phyloP scores from a whole-genome alignment of 2,888 invertebrate genomes.

The Polietes domitor region DNA sequence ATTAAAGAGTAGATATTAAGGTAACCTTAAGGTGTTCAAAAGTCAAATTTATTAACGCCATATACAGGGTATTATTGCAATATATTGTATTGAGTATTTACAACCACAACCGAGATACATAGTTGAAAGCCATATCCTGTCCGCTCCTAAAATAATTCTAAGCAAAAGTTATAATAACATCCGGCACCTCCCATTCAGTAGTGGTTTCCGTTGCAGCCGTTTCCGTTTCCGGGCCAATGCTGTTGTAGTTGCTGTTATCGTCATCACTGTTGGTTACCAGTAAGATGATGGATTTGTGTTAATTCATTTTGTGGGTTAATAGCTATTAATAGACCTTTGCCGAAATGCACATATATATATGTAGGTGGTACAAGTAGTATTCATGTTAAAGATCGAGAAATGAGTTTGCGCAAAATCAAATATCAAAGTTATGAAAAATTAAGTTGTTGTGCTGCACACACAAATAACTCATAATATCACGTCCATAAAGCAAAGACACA shows the following conservation, averaged over 20 bases:
- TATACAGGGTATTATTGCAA: background rate
- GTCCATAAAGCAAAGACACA: conserved; percentile 49
- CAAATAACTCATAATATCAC: conserved; percentile 29
- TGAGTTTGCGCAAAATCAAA: background rate
- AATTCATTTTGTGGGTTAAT: conserved; percentile 46
- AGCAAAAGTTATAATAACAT: conserved; percentile 66
- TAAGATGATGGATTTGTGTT: conserved; percentile 49
- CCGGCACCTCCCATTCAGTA: conserved; percentile 68
- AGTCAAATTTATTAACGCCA: conserved; percentile 4
- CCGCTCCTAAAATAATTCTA: conserved; percentile 22
- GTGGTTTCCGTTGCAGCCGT: conserved; percentile 55
- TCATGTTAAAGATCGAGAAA: background rate
- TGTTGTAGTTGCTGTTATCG: background rate
- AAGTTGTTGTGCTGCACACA: conserved; percentile 48
- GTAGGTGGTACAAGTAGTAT: background rate
- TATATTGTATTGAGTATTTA: conserved; percentile 16
- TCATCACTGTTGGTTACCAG: conserved; percentile 57
- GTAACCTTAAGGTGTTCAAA: background rate
- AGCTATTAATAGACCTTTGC: conserved; percentile 45
- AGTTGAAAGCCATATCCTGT: background rate
- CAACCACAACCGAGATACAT: conserved; percentile 46
- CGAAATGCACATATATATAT: conserved; percentile 28
- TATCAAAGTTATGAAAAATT: background rate
- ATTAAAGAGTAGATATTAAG: conserved; percentile 13
- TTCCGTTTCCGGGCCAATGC: background rate